Evolutionary conservation across 2,797 vertebrate genomes (phyloP).

Genomic region (Myiotriccus ornatus): DNA sequence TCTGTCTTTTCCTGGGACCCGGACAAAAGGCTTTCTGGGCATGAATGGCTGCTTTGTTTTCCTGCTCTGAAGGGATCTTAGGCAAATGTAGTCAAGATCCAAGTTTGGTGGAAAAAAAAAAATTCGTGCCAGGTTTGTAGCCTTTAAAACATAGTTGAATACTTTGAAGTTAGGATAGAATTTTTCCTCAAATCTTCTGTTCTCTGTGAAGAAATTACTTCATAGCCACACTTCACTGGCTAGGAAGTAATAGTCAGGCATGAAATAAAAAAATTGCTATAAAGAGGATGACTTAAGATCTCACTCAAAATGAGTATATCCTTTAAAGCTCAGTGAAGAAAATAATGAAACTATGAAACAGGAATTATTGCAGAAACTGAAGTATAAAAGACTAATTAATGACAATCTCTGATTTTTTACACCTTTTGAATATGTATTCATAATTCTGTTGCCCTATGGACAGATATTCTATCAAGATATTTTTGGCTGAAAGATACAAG

Average conservation of each 20-base stretch:
- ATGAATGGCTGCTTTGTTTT: slow-evolving; percentile 48
- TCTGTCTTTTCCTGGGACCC: not conserved
- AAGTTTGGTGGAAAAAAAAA: not conserved
- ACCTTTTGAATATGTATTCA: not conserved
- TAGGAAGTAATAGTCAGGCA: not conserved
- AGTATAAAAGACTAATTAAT: not conserved
- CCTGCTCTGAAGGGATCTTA: not conserved
- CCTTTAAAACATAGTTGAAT: not conserved
- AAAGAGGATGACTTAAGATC: not conserved
- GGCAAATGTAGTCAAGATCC: slow-evolving; percentile 12
- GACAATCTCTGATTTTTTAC: not conserved
- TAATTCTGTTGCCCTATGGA: not conserved
- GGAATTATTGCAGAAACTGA: not conserved
- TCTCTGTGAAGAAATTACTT: not conserved
- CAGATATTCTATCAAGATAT: not conserved
- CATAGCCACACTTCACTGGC: not conserved
- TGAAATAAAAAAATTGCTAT: not conserved
- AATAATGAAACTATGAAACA: not conserved
- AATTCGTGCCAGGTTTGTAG: not conserved
- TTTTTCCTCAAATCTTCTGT: not conserved
- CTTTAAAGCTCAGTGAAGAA: slow-evolving; percentile 8
- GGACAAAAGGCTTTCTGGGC: not conserved
- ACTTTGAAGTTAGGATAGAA: not conserved
- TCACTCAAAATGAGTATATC: not conserved
- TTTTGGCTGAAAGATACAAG: not conserved